Conservation (phyloP, 2,797 vertebrate genomes). For the Myotis pilosus region DNA sequence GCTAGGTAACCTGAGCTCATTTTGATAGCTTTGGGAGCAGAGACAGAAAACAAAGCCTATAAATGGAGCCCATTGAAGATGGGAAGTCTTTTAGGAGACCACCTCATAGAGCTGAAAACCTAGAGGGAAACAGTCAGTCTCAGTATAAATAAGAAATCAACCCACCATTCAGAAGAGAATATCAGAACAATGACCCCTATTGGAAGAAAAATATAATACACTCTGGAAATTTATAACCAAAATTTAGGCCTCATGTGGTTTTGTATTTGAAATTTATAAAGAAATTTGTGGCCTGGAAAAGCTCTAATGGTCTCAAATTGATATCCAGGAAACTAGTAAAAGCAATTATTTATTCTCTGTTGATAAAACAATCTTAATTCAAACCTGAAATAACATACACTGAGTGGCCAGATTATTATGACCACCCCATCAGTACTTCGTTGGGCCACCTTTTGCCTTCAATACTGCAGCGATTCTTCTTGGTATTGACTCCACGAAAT, state of each 20-base stretch:
- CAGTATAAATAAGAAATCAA: not conserved
- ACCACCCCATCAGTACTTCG: too few relatives aligned
- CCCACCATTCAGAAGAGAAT: not conserved
- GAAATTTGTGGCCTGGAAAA: not conserved
- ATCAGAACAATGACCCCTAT: not conserved
- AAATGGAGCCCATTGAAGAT: not conserved
- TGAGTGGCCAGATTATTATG: too few relatives aligned
- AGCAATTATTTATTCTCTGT: not conserved
- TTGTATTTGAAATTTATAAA: slow-evolving; percentile 1
- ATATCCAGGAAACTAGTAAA: not conserved
- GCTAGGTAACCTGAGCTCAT: not conserved
- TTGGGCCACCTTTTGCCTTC: too few relatives aligned
- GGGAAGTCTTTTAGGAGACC: not conserved
- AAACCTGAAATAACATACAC: not conserved
- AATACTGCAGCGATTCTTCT: too few relatives aligned
- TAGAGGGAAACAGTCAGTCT: not conserved
- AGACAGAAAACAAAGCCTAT: not conserved
- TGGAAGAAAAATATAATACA: not conserved
- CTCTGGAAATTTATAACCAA: not conserved
- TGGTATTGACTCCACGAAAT: too few relatives aligned
- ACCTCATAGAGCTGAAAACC: not conserved
- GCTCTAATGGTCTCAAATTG: not conserved
- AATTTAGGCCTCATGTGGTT: not conserved
- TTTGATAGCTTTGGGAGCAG: not conserved
- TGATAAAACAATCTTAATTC: not conserved